Percentiles rank a stretch among this genome's conserved stretches.
Evolutionary conservation across 2,113 vertebrate genomes (phyloP).

Genomic region (Carassius carassius): DNA sequence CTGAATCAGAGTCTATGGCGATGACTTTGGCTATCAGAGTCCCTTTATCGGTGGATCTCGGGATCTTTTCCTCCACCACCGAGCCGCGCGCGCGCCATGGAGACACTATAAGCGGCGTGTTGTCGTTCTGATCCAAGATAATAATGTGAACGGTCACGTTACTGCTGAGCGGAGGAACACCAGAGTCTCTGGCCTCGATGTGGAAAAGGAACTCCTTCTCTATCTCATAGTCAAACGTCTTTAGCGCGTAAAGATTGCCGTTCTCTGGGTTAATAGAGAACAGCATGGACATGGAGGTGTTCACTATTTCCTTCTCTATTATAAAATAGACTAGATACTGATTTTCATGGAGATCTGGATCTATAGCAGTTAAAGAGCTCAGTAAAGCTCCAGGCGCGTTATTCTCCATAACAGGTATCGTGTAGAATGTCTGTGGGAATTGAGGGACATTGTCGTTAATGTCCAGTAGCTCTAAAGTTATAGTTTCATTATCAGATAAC

Average conservation of each 20-base stretch:
- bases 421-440: conserved; percentile 53
- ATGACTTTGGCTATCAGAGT: conserved; percentile 57
- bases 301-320: conserved; percentile 54
- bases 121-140: conserved; percentile 78
- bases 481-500: conserved; percentile 59
- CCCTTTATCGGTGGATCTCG: conserved; percentile 51
- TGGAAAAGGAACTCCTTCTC: conserved; percentile 56
- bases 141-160: conserved; percentile 74
- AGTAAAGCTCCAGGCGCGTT: conserved; percentile 54
- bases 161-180: conserved; percentile 58
- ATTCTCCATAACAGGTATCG: conserved; percentile 54
- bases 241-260: conserved; percentile 59
- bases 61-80: conserved; percentile 67
- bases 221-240: conserved; percentile 61
- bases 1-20: conserved; percentile 68
- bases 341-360: conserved; percentile 59
- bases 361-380: conserved; percentile 53
- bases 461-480: conserved; percentile 58
- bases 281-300: conserved; percentile 58
- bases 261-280: conserved; percentile 65
- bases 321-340: conserved; percentile 62
- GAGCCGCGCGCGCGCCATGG: conserved; percentile 73
- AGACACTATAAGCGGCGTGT: conserved; percentile 70
- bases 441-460: conserved; percentile 56
- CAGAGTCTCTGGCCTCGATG: conserved; percentile 57